Base-by-base conservation (phyloP, 2,888 invertebrate genomes). In the Pediacus dermestoides region DNA sequence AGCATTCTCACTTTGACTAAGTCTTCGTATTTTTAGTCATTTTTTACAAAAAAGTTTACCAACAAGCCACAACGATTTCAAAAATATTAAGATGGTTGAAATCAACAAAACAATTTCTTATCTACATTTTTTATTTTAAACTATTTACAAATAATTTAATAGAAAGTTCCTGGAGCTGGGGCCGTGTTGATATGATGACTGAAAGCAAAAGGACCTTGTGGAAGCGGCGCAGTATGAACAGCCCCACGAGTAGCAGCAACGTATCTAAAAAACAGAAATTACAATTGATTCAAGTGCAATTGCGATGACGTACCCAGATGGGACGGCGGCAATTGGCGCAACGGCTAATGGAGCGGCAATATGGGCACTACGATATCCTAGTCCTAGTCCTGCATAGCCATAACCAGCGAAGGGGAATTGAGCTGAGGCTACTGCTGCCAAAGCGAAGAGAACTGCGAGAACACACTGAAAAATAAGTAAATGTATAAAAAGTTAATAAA, bases 211-310 rank as follows among this genome's bases (percentile, higher is more conserved):
- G 63, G 60, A 44, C 65, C 62, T 57, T 75, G 74, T 32, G 74
- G 73, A 52, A 75, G 60, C 2, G 75, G 75, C 28, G 76, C 76
- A 25, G 73, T 68, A 50, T 76, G 76, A 4, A 75, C 62, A 23
- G 76, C 71, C 37, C 76, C 76, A 49, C 74, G 73, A 10, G 72
- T 76, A 48, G 75, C 74, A 37, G 75, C 75, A 31, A 76, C 74
- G 53, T 75, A 75, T 51, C 68, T 69, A 44, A 31, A 50, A 53
- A n/a, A n/a, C n/a, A n/a, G n/a, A 48, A 42, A 16, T 23, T 32
- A 25, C 18, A 26, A 25, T 12, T 16, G n/a, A 18, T n/a, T n/a
- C n/a, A n/a, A n/a, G n/a, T n/a, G n/a, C n/a, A n/a, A 6, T 16
- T 7, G 4, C 4, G 23, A 33, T 12, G n/a, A 36, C 51, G 52